Evolutionary conservation across 2,113 vertebrate species (phyloP).

Genomic region (Eurypyga helias): DNA sequence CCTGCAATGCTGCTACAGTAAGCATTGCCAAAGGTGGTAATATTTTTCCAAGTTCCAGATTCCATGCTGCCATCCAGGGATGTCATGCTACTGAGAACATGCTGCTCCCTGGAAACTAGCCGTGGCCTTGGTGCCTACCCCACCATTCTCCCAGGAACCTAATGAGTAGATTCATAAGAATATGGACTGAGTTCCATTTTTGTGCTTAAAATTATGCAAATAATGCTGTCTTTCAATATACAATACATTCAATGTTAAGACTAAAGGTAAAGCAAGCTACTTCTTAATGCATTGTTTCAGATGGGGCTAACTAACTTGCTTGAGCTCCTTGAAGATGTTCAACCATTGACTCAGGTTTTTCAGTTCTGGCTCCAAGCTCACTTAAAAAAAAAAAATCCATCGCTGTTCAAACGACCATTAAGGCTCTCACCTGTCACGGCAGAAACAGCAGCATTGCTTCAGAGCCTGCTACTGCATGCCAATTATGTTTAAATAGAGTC

Average conservation of each 20-base stretch:
- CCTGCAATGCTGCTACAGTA: neutral
- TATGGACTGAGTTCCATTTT: neutral
- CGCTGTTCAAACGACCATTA: neutral
- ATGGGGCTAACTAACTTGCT: neutral
- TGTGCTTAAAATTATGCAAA: neutral
- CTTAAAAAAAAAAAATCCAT: neutral
- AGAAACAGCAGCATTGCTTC: neutral
- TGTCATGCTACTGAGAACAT: neutral
- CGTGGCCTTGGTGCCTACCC: neutral
- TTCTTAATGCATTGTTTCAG: neutral
- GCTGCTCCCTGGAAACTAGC: neutral
- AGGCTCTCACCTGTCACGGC: neutral
- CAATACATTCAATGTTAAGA: neutral
- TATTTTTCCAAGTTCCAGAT: neutral
- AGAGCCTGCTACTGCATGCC: neutral
- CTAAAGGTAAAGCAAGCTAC: neutral
- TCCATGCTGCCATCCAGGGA: neutral
- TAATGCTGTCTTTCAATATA: neutral
- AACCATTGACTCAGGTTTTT: neutral
- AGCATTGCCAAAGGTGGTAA: accelerated
- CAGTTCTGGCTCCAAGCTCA: neutral
- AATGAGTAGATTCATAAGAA: accelerated
- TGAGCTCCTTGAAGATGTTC: neutral
- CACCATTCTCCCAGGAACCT: neutral
- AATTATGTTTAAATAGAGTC: neutral